These are phyloP conservation scores for Antechinus flavipes DNA, from an alignment of 2,113 vertebrate species.

Conservation along the genomic window DNA sequence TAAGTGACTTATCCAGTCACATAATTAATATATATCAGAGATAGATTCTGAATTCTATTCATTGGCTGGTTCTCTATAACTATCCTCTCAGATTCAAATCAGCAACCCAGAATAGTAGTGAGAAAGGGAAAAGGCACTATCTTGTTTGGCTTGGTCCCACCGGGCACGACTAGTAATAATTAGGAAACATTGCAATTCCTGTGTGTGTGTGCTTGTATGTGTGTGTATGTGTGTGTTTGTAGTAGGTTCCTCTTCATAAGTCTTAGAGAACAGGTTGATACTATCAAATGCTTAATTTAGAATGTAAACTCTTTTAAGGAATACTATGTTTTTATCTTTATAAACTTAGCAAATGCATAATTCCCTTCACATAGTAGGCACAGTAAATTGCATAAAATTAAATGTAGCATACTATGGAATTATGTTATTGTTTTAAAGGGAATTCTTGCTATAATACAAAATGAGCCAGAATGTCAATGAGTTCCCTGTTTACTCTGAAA, in stretches of 20 bases:
- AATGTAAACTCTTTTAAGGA: background rate
- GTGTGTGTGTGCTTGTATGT: no score
- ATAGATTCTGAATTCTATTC: background rate
- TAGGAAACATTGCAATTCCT: background rate
- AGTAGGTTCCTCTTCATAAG: background rate
- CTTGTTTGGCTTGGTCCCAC: background rate
- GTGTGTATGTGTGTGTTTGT: no score
- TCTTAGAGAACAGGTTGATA: background rate
- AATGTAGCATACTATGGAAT: background rate
- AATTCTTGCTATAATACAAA: background rate
- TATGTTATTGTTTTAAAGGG: background rate
- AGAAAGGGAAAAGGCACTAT: background rate
- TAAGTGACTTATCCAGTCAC: background rate
- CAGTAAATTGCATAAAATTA: background rate
- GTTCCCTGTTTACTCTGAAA: background rate
- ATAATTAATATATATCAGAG: background rate
- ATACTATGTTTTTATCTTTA: background rate
- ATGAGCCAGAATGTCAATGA: background rate
- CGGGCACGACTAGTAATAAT: background rate
- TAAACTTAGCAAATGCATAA: background rate
- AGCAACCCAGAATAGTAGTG: background rate
- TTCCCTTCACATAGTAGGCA: background rate
- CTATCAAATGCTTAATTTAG: background rate
- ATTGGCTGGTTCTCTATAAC: background rate
- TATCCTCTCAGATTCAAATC: background rate